Base-by-base conservation (phyloP, 2,888 invertebrate genomes). In the Charanyca ferruginea region DNA sequence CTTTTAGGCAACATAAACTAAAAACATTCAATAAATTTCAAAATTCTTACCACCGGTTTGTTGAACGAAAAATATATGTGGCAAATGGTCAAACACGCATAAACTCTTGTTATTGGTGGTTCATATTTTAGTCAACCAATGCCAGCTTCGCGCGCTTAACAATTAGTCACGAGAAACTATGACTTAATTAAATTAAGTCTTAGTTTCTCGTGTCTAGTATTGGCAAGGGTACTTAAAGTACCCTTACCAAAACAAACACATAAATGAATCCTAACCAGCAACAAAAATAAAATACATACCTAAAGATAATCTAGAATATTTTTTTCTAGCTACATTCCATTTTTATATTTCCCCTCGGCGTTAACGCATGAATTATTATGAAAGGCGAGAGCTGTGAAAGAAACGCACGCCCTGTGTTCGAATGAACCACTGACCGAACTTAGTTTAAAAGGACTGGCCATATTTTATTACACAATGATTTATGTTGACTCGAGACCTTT, bases 361-460 rank as follows among this genome's bases (percentile, higher is more conserved):
- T 90, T 91, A 86, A 90, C 90, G 90, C 90, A 85, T 87, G 89
- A 85, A 75, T 87, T 85, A 83, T 62, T 85, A 79, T 87, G 85
- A 90, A 91, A 89, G 85, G 85, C 85, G 72, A 78, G 77, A 77
- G 45, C 80, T 84, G 79, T 87, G 84, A 86, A 86, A 87, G 83
- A 77, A 89, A 86, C 88, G 89, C 85, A 87, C 75, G 79, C 73
- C 54, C 68, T 79, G 65, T 81, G 81, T 83, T 80, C 80, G 75
- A 85, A 77, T 86, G 81, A 90, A 87, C 85, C 80, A 85, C 79
- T 91, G 87, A 87, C 89, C 89, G 87, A 85, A 79, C 58, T 60
- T 51, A 41, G 53, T 70, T 69, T 77, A 74, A 63, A 79, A 78
- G 54, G 66, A 63, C 57, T 60, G 49, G 23, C 32, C 28, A 38